Evolutionary conservation across 92 coral and sea anemone genomes (phyloP), one percentile per base, ranked within the genome.

Genomic region (Phenganax subtilis): DNA sequence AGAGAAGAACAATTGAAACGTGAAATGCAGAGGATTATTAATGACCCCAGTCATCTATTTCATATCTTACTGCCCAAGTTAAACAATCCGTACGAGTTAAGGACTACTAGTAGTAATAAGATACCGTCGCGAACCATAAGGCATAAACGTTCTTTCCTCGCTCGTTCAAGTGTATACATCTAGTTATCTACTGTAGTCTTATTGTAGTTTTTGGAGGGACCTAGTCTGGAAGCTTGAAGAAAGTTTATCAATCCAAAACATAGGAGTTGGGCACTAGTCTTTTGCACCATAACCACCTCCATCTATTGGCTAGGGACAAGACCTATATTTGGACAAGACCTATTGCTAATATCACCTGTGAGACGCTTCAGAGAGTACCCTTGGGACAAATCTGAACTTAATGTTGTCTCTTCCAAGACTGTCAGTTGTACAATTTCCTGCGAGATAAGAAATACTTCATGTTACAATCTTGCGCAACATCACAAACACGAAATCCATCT

Each of bases 371-470:
- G 85, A 1, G 98, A 93, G 80, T 94, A 92, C 63, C 98, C 98
- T 80, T 94, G 98, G 52, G 98, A 94, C 81, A 94, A 80, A 79
- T 94, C 98, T 27, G 98, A 94, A 54, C 94, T 94, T 57, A 94
- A 86, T 1, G 98, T 91, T 57, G 91, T 90, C 77, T 92, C 92
- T 80, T 94, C 98, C 88, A 94, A 75, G 20, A 85, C 90, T 6
- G 98, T 83, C 90, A 94, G 76, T 56, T 90, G 91, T 62, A 92
- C 92, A 71, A 94, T 94, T 81, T 94, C 98, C 94, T 90, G 25
- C 17, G 75, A 54, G 9, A 10, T 10, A 58, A 25, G 12, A 53
- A 47, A 15, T 58, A 58, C 17, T n/a, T 15, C 25, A 0, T 15
- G n/a, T 12, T 12, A 15, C 25, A 7, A 61, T 14, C 27, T 7